Evolutionary conservation across 2,113 vertebrate species (phyloP), one percentile per base, ranked within the genome.

Genomic region (Pontoporia blainvillei): DNA sequence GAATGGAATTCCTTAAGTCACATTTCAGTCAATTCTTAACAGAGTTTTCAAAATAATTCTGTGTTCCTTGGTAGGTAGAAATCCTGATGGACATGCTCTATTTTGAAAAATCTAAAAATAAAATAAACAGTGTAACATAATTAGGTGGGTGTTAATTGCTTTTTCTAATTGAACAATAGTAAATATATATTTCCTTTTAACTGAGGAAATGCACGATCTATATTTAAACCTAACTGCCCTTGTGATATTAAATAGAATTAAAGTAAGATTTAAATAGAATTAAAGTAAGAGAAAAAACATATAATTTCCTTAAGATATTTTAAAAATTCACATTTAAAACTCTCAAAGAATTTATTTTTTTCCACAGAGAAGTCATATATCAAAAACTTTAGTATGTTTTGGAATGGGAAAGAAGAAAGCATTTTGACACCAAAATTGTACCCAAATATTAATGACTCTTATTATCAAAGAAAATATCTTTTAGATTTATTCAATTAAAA

Each of bases 21-120:
- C 49, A 67, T 6, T 94, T 96, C 90, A 91, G 39, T 54, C 44
- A 86, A 34, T 89, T 82, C 66, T 90, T 83, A 85, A 52, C 59
- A 95, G 82, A 81, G 8, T 88, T 86, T 64, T 25, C 9, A 93
- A 86, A 97, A 92, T 81, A 72, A 69, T 62, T 82, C n/a, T 46
- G 0, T 52, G 8, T n/a, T 93, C 15, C 29, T 41, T 75, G 67
- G 44, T 54, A 91, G 41, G 18, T 72, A 75, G 90, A 86, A 78
- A 69, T 93, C 66, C 66, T 95, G 75, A 75, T 34, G 15, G 72
- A 41, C 6, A 71, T 92, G 36, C 14, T 94, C 52, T 91, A 85
- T 39, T 94, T 92, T 94, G 31, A 95, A 95, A 78, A 93, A 95
- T 89, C 76, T 95, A 93, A 96, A 95, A 97, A 85, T 96, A 92